Evolutionary conservation across 2,113 vertebrate species (phyloP).

Genomic region (Chamaea fasciata): DNA sequence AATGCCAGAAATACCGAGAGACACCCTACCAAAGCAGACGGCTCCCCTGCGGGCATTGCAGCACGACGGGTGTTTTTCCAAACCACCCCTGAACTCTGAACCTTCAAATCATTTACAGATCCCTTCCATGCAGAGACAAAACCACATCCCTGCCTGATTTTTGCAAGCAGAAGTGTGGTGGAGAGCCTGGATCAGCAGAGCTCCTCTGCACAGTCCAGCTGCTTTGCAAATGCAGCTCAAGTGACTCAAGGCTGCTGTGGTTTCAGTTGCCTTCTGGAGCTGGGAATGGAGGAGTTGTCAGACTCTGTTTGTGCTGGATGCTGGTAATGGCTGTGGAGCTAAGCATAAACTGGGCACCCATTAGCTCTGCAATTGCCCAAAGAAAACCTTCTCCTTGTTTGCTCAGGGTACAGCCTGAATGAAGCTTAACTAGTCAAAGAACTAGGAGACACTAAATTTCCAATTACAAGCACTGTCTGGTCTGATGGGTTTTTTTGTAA

Average conservation of each 20-base stretch:
- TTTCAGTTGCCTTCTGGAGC: not conserved
- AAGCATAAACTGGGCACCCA: not conserved
- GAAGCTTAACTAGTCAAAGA: not conserved
- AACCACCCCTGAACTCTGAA: constrained; percentile 44
- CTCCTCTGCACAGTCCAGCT: not conserved
- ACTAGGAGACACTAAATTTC: not conserved
- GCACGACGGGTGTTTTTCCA: not conserved
- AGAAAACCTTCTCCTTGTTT: not conserved
- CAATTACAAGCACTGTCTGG: not conserved
- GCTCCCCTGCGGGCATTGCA: not conserved
- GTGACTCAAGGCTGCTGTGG: not conserved
- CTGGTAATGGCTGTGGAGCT: not conserved
- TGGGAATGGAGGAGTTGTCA: not conserved
- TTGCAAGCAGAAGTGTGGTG: not conserved
- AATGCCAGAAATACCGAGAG: constrained; percentile 49
- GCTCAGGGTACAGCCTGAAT: not conserved
- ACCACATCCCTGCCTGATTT: not conserved
- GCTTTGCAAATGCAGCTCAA: not conserved
- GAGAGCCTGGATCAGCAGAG: not conserved
- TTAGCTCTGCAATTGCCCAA: not conserved
- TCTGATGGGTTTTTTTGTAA: not conserved
- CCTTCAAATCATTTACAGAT: constrained; percentile 39
- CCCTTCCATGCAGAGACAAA: not conserved
- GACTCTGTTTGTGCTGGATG: not conserved
- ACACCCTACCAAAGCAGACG: not conserved